Conservation (phyloP, 2,888 invertebrate species). For the Hypolimnas misippus region DNA sequence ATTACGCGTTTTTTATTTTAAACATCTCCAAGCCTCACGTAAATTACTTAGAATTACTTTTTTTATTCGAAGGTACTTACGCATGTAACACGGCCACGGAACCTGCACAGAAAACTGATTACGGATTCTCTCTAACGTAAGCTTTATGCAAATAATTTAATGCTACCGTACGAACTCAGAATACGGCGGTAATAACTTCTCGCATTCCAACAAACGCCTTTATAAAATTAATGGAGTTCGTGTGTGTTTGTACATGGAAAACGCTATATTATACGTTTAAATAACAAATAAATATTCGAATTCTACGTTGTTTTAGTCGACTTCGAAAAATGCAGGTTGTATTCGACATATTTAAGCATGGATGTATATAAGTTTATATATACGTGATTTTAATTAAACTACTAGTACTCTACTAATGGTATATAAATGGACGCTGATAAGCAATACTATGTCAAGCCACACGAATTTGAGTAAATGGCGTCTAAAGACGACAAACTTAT, state of each 20-base stretch:
- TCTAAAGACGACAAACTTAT: too few relatives aligned
- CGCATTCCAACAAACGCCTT: constrained; percentile 34
- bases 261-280: constrained; percentile 10
- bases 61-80: constrained; percentile 8
- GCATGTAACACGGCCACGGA: constrained; percentile 25
- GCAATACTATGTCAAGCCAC: too few relatives aligned
- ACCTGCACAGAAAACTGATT: constrained; percentile 54
- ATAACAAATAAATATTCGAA: neutral
- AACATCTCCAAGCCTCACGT: neutral
- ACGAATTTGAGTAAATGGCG: too few relatives aligned
- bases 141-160: constrained; percentile 55
- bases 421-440: too few relatives aligned
- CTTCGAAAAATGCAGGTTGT: too few relatives aligned
- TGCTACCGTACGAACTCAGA: constrained; percentile 46
- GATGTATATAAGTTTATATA: too few relatives aligned
- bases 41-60: neutral
- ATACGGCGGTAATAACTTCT: constrained; percentile 41
- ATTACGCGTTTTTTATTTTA: neutral
- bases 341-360: too few relatives aligned
- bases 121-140: constrained; percentile 56
- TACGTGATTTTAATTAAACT: too few relatives aligned
- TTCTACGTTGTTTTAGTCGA: too few relatives aligned
- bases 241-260: constrained; percentile 28
- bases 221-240: constrained; percentile 34
- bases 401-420: too few relatives aligned